Percentiles rank a stretch among this genome's conserved stretches.
phyloP scores from a whole-genome alignment of 2,888 invertebrate species.

The Metellina segmentata region DNA sequence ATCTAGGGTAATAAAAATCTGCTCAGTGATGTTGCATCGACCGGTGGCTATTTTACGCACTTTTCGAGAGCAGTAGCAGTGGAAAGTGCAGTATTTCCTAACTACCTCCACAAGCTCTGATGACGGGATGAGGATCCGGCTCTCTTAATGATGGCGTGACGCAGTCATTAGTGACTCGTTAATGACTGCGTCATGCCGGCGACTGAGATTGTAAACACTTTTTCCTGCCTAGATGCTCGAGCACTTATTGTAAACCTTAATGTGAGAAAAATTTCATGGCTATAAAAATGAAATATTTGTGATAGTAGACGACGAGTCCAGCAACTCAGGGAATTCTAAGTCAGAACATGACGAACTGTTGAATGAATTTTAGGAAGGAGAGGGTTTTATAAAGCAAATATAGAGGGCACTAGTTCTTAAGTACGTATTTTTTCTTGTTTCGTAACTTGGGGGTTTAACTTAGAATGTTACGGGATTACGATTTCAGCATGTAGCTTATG shows the following conservation, averaged over 20 bases:
- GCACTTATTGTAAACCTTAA: background rate
- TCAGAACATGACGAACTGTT: too few species aligned
- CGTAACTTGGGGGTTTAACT: too few species aligned
- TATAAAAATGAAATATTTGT: background rate
- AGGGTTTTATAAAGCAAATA: too few species aligned
- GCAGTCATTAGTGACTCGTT: slow-evolving; percentile 30
- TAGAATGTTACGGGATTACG: too few species aligned
- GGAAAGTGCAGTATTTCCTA: slow-evolving; percentile 30
- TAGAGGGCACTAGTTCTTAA: too few species aligned
- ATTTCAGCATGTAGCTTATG: too few species aligned
- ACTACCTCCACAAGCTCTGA: slow-evolving; percentile 20
- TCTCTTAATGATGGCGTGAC: slow-evolving; percentile 31
- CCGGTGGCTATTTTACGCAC: background rate
- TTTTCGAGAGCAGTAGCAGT: background rate
- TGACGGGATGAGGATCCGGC: slow-evolving; percentile 2
- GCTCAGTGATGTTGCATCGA: background rate
- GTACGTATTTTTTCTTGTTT: too few species aligned
- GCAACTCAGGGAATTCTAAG: background rate
- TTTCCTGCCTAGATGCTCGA: background rate
- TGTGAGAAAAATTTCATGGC: background rate
- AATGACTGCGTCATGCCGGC: slow-evolving; percentile 33
- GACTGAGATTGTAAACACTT: slow-evolving; percentile 19
- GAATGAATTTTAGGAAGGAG: too few species aligned
- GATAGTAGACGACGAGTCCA: background rate
- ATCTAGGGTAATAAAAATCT: slow-evolving; percentile 29